Evolutionary conservation across 2,797 vertebrate genomes (phyloP).

Genomic region (Staurois parvus): DNA sequence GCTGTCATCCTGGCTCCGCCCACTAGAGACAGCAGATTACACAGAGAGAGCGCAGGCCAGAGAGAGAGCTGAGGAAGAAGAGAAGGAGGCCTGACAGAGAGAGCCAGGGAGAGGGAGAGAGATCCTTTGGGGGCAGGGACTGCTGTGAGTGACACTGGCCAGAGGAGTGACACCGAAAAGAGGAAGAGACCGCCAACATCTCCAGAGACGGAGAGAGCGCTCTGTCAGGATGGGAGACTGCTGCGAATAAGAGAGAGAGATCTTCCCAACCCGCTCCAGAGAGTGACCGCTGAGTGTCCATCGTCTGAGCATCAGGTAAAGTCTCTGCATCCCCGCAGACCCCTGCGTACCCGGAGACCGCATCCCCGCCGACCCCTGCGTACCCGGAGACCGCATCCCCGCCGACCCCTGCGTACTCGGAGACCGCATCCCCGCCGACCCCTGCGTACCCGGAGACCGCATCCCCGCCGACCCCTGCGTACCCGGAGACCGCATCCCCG

Average conservation of each 20-base stretch:
- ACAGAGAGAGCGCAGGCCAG: not conserved
- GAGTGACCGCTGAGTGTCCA: too few relatives aligned
- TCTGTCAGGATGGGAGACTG: not conserved
- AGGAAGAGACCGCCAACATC: not conserved
- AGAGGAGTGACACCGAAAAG: not conserved
- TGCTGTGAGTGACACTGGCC: not conserved
- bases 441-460: too few relatives aligned
- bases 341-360: too few relatives aligned
- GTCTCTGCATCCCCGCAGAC: too few relatives aligned
- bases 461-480: too few relatives aligned
- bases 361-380: too few relatives aligned
- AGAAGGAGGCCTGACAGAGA: not conserved
- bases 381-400: too few relatives aligned
- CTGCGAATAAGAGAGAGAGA: not conserved
- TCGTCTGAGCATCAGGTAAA: too few relatives aligned
- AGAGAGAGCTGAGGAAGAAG: not conserved
- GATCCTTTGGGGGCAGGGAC: not conserved
- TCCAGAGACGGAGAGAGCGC: not conserved
- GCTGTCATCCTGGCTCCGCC: conserved; percentile 41
- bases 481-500: too few relatives aligned
- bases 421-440: accelerated
- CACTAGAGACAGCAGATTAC: conserved; percentile 39
- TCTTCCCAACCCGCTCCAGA: too few relatives aligned
- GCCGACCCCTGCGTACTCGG: accelerated
- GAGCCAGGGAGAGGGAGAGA: not conserved